Evolutionary conservation across 2,113 vertebrate species (phyloP).

Genomic region (Eptesicus fuscus): DNA sequence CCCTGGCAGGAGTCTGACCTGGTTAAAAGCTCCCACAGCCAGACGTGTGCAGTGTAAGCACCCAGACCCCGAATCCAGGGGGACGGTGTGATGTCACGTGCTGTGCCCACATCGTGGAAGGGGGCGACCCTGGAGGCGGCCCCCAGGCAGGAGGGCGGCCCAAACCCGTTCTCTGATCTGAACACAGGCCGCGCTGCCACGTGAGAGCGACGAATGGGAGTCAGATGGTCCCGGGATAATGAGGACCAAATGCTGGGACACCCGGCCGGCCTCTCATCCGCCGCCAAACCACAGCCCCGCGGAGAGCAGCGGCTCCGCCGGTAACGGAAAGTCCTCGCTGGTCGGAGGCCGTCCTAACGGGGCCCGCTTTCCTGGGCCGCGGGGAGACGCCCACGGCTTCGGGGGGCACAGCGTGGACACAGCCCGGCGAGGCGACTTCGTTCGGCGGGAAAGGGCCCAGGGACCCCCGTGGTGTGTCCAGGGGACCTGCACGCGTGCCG

Average conservation of each 20-base stretch:
- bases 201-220: constrained; percentile 60
- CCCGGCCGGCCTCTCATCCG: constrained; percentile 71
- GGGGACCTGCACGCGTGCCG: not conserved
- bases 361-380: constrained; percentile 39
- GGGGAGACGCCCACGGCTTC: constrained; percentile 52
- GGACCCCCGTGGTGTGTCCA: not conserved
- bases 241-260: constrained; percentile 73
- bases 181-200: constrained; percentile 40
- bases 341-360: not conserved
- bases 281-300: constrained; percentile 77
- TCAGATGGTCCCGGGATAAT: constrained; percentile 69
- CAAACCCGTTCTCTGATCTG: constrained; percentile 44
- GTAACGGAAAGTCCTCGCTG: constrained; percentile 69
- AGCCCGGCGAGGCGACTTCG: constrained; percentile 17
- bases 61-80: not conserved
- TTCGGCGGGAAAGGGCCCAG: constrained; percentile 26
- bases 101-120: constrained; percentile 46
- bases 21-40: constrained; percentile 21
- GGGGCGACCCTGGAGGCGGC: constrained; percentile 24
- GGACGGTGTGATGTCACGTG: constrained; percentile 43
- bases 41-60: constrained; percentile 34
- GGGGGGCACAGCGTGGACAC: not conserved
- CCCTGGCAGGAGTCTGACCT: constrained; percentile 49
- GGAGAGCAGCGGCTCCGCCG: constrained; percentile 68
- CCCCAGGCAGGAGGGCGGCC: constrained; percentile 46